These are phyloP conservation scores for Nibea coibor DNA, from an alignment of 2,113 vertebrate genomes.

Conservation along the genomic window DNA sequence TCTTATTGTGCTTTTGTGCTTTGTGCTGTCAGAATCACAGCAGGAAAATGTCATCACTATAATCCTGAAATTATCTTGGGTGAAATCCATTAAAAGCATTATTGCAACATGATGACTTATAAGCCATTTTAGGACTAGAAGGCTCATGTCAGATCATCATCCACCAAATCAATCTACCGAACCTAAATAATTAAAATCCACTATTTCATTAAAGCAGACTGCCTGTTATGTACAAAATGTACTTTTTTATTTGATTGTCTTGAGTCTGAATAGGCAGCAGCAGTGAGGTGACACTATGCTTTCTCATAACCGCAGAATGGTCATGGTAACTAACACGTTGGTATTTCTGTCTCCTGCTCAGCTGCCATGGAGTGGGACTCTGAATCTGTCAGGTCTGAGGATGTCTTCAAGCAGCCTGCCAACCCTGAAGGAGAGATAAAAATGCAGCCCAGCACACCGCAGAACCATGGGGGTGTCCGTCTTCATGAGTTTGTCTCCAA, in stretches of 20 bases:
- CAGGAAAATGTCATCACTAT: too few species aligned
- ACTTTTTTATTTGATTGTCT: background rate
- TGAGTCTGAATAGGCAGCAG: background rate
- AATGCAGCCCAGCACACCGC: slow-evolving; percentile 84
- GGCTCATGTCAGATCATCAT: too few species aligned
- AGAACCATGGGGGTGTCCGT: slow-evolving; percentile 85
- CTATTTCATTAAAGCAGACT: background rate
- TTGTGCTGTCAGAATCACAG: too few species aligned
- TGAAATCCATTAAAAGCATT: background rate
- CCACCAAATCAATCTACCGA: too few species aligned
- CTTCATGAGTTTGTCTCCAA: slow-evolving; percentile 96
- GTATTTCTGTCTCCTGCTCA: slow-evolving; percentile 64
- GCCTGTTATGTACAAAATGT: background rate
- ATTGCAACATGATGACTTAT: background rate
- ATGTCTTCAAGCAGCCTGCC: slow-evolving; percentile 82
- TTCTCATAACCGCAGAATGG: background rate
- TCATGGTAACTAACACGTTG: background rate
- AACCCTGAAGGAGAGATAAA: slow-evolving; percentile 69
- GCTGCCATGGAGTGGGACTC: slow-evolving; percentile 89
- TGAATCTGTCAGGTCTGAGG: slow-evolving; percentile 84
- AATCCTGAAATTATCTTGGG: background rate
- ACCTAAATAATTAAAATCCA: background rate
- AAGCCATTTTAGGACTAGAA: too few species aligned
- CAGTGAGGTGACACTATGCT: background rate
- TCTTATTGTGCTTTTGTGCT: too few species aligned